phyloP scores from a whole-genome alignment of 2,888 invertebrate species.

The Podabrus alpinus region DNA sequence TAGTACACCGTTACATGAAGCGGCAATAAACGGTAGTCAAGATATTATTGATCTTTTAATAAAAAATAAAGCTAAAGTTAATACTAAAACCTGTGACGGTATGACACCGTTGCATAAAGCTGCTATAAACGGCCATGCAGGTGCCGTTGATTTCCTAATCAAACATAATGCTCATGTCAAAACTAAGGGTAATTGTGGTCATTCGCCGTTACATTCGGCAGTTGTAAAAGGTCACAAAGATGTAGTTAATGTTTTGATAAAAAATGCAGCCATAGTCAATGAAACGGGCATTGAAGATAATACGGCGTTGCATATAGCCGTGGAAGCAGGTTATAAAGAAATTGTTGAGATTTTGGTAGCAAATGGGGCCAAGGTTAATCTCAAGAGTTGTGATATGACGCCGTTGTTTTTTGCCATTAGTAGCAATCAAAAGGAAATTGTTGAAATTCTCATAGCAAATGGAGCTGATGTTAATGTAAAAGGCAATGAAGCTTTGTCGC shows the following conservation, averaged over 20 bases:
- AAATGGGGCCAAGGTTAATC: neutral
- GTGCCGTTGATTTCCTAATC: constrained; percentile 71
- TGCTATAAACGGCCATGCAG: constrained; percentile 50
- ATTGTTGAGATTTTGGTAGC: neutral
- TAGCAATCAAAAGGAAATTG: neutral
- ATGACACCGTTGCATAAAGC: too few species aligned
- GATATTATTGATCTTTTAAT: too few species aligned
- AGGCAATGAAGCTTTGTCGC: neutral
- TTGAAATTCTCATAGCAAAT: neutral
- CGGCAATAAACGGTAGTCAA: too few species aligned
- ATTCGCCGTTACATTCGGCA: constrained; percentile 81
- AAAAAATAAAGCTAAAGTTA: too few species aligned
- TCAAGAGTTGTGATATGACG: neutral
- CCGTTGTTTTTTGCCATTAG: neutral
- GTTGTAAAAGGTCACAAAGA: constrained; percentile 82
- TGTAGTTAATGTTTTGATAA: constrained; percentile 69
- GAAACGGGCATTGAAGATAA: constrained; percentile 84
- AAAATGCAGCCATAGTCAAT: constrained; percentile 68
- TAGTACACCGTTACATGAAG: neutral
- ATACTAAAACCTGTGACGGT: too few species aligned
- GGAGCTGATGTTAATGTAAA: neutral
- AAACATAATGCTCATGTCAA: constrained; percentile 83
- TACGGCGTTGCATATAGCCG: constrained; percentile 72
- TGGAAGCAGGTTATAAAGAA: neutral
- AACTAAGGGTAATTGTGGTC: constrained; percentile 85